Conservation (phyloP, 2,888 invertebrate genomes). For the Octonoba sinensis region DNA sequence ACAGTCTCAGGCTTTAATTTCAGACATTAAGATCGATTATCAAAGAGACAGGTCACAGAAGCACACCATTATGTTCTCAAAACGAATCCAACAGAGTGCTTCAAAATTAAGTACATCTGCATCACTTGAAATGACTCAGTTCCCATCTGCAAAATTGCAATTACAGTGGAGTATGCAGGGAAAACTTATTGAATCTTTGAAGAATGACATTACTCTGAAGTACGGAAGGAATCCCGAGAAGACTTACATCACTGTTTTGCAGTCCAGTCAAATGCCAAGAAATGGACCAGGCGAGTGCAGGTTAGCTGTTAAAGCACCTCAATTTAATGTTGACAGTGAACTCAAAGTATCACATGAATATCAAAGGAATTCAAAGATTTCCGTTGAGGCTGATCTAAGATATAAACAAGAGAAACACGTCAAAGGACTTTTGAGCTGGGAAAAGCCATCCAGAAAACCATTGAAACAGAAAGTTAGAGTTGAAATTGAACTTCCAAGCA, state of each 20-base stretch:
- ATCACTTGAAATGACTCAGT: slow-evolving; percentile 51
- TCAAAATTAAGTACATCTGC: slow-evolving; percentile 46
- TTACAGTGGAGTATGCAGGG: slow-evolving; percentile 51
- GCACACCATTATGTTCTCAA: slow-evolving; percentile 23
- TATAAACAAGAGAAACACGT: slow-evolving; percentile 43
- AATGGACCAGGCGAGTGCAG: slow-evolving; percentile 6
- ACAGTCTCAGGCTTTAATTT: slow-evolving; percentile 13
- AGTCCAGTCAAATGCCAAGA: background rate
- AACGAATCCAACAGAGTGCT: slow-evolving; percentile 38
- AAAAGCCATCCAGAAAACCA: slow-evolving; percentile 42
- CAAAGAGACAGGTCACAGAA: slow-evolving; percentile 3
- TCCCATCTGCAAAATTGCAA: slow-evolving; percentile 36
- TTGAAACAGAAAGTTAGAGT: slow-evolving; percentile 41
- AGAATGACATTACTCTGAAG: slow-evolving; percentile 57
- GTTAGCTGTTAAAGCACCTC: slow-evolving; percentile 32
- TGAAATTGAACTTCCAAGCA: slow-evolving; percentile 31
- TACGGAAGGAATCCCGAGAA: slow-evolving; percentile 35
- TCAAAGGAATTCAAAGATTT: slow-evolving; percentile 9
- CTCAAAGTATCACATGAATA: slow-evolving; percentile 21
- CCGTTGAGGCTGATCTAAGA: slow-evolving; percentile 41
- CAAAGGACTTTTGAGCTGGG: slow-evolving; percentile 15
- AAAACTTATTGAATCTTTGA: slow-evolving; percentile 44
- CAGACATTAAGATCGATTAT: slow-evolving; percentile 38
- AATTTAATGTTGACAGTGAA: slow-evolving; percentile 39
- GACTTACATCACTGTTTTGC: slow-evolving; percentile 21